Evolutionary conservation across 2,888 invertebrate genomes (phyloP).

Genomic region (Microplitis deprimator): DNA sequence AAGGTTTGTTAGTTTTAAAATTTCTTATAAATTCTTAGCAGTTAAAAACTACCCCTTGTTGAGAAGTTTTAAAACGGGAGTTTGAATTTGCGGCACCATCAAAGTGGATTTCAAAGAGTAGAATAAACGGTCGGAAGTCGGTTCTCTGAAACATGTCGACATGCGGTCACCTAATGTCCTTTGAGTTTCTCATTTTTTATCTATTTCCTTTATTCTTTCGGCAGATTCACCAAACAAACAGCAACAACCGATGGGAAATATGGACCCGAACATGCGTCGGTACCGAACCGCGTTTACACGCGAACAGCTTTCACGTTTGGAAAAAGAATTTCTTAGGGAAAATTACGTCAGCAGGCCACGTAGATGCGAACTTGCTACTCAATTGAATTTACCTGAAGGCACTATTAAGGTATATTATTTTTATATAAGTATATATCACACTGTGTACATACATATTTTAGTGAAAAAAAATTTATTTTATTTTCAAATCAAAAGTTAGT

Average conservation of each 20-base stretch:
- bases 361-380: slow-evolving; percentile 93
- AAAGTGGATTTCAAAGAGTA: not conserved
- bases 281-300: slow-evolving; percentile 98
- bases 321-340: slow-evolving; percentile 97
- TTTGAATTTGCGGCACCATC: not conserved
- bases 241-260: slow-evolving; percentile 52
- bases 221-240: slow-evolving; percentile 49
- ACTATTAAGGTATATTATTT: slow-evolving; percentile 90
- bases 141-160: not conserved
- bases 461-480: too few relatives aligned
- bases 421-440: slow-evolving; percentile 33
- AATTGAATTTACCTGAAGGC: slow-evolving; percentile 93
- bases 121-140: not conserved
- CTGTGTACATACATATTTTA: not conserved
- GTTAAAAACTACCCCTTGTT: too few relatives aligned
- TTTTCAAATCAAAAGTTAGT: too few relatives aligned
- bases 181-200: not conserved
- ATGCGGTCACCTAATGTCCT: not conserved
- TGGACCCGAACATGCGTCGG: slow-evolving; percentile 82
- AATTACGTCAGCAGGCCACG: slow-evolving; percentile 97
- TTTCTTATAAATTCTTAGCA: not conserved
- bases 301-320: slow-evolving; percentile 91
- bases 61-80: too few relatives aligned
- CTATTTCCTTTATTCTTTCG: slow-evolving; percentile 26
- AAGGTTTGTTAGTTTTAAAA: slow-evolving; percentile 46